phyloP scores from a whole-genome alignment of 2,797 vertebrate genomes.

The Scolopax rusticola region DNA sequence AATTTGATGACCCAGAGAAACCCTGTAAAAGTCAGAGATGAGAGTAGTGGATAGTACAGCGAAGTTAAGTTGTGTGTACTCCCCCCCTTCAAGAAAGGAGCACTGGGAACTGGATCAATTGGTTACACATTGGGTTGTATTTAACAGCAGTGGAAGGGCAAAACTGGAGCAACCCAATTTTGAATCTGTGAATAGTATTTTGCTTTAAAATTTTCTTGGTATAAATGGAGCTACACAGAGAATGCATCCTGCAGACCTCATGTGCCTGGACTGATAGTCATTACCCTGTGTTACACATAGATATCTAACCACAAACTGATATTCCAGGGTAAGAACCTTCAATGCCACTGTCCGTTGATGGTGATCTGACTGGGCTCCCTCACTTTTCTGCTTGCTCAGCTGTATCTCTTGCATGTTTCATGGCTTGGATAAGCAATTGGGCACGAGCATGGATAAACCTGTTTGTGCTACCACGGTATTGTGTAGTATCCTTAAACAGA shows the following conservation, averaged over 20 bases:
- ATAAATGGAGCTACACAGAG: not conserved
- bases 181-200: not conserved
- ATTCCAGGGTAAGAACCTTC: not conserved
- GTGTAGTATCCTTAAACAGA: not conserved
- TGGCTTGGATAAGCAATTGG: not conserved
- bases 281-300: fast-evolving
- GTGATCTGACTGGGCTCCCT: not conserved
- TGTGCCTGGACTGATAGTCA: fast-evolving
- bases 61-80: not conserved
- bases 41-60: not conserved
- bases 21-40: not conserved
- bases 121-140: not conserved
- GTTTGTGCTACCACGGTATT: not conserved
- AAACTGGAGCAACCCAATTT: not conserved
- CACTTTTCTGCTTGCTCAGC: not conserved
- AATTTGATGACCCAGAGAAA: not conserved
- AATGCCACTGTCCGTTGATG: fast-evolving
- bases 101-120: not conserved
- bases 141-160: not conserved
- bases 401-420: not conserved
- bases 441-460: not conserved
- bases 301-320: not conserved
- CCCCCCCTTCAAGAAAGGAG: not conserved
- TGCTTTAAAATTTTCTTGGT: not conserved
- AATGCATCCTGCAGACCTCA: not conserved